phyloP scores from a whole-genome alignment of 2,888 invertebrate species.

The Heliconius hortense region DNA sequence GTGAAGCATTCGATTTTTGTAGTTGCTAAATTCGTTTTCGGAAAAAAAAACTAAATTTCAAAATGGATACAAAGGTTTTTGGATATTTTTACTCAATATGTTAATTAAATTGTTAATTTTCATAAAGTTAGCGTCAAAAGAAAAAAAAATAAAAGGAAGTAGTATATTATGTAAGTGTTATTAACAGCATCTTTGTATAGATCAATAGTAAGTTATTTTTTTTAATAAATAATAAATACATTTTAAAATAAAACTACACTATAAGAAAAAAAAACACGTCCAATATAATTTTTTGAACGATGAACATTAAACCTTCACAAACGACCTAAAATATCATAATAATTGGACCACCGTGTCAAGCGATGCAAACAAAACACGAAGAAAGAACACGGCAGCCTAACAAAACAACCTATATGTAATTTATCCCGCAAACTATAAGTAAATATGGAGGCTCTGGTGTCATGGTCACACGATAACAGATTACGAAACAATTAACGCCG shows the following conservation, averaged over 20 bases:
- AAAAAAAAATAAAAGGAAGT: neutral
- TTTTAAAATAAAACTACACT: neutral
- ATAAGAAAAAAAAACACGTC: neutral
- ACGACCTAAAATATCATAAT: constrained; percentile 37
- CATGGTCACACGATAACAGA: constrained; percentile 63
- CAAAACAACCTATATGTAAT: constrained; percentile 60
- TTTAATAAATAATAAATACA: neutral
- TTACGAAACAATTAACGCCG: constrained; percentile 71
- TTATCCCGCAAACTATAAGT: constrained; percentile 49
- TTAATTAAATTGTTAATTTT: neutral
- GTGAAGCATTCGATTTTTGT: constrained; percentile 36
- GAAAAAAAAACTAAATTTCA: neutral
- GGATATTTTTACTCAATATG: neutral
- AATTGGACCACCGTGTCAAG: constrained; percentile 56
- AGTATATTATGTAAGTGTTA: neutral
- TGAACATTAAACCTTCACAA: constrained; percentile 17
- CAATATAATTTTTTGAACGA: constrained; percentile 15
- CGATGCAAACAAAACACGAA: constrained; percentile 52
- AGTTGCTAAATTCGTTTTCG: constrained; percentile 25
- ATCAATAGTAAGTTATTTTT: neutral
- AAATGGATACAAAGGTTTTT: neutral
- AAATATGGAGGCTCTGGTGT: constrained; percentile 45
- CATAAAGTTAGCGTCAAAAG: neutral
- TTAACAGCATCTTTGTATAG: neutral
- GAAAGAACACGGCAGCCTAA: constrained; percentile 64